These are phyloP conservation scores for Potamilus streckersoni DNA, from an alignment of 1,140 invertebrate genomes.

Conservation along the genomic window DNA sequence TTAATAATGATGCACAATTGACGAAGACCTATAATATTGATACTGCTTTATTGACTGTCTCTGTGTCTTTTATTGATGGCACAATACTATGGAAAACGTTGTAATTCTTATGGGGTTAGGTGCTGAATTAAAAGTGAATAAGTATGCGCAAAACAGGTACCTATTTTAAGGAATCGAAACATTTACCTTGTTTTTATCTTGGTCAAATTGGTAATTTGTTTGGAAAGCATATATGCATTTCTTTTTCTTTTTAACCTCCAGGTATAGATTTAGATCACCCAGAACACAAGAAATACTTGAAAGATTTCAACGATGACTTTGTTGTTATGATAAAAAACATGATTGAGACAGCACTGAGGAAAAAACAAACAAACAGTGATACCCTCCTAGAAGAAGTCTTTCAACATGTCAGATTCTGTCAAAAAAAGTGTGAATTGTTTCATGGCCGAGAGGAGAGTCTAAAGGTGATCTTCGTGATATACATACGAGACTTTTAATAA, in stretches of 20 bases:
- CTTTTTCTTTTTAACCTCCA: conserved; percentile 14
- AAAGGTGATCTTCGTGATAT: conserved; percentile 26
- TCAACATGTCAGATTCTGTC: conserved; percentile 50
- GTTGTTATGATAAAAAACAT: conserved; percentile 31
- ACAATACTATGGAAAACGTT: too few species aligned
- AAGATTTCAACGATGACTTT: conserved; percentile 43
- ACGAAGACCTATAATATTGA: too few species aligned
- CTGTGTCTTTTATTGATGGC: too few species aligned
- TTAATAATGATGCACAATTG: too few species aligned
- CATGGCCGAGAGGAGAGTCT: conserved; percentile 44
- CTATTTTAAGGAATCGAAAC: too few species aligned
- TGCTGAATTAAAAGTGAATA: too few species aligned
- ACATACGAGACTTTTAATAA: neutral
- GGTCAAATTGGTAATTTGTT: too few species aligned
- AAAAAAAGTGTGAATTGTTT: conserved; percentile 46
- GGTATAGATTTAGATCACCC: conserved; percentile 46
- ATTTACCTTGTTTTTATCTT: too few species aligned
- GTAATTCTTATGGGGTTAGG: too few species aligned
- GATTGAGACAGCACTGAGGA: conserved; percentile 40
- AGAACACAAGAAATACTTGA: conserved; percentile 48
- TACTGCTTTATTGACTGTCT: too few species aligned
- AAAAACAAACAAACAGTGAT: conserved; percentile 21
- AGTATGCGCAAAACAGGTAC: too few species aligned
- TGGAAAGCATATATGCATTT: neutral
- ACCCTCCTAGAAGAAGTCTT: conserved; percentile 38